These are phyloP conservation scores for Pseudonaja textilis DNA, from an alignment of 2,113 vertebrate species.

Conservation along the genomic window DNA sequence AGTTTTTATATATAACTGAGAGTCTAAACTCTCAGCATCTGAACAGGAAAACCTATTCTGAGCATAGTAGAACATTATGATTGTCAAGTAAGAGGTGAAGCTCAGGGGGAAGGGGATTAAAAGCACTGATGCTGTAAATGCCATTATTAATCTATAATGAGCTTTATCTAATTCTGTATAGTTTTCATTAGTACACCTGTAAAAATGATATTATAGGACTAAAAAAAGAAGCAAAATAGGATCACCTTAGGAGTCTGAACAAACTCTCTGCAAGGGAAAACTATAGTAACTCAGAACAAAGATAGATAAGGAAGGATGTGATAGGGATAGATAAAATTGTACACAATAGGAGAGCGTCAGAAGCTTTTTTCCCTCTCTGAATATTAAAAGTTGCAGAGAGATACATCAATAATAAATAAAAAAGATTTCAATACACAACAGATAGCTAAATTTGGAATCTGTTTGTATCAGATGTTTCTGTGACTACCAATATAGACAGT, in stretches of 20 bases:
- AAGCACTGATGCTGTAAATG: too few relatives aligned
- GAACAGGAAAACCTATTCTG: too few relatives aligned
- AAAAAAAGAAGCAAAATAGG: neutral
- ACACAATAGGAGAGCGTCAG: neutral
- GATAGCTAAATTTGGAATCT: neutral
- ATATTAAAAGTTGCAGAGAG: neutral
- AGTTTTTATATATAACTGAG: too few relatives aligned
- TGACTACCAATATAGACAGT: neutral
- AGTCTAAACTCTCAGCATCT: too few relatives aligned
- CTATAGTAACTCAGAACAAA: neutral
- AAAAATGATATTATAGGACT: too few relatives aligned
- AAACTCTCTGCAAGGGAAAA: neutral
- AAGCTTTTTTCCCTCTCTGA: neutral
- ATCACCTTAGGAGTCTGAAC: neutral
- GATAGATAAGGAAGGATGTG: neutral
- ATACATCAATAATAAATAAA: neutral
- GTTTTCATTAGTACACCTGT: too few relatives aligned
- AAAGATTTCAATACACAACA: neutral
- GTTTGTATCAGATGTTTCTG: neutral
- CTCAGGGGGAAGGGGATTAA: too few relatives aligned
- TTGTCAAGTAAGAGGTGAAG: too few relatives aligned
- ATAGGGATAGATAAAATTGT: neutral
- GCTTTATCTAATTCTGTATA: too few relatives aligned
- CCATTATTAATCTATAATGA: too few relatives aligned
- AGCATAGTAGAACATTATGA: too few relatives aligned